phyloP scores from a whole-genome alignment of 2,888 invertebrate species.

The Apeira syringaria region DNA sequence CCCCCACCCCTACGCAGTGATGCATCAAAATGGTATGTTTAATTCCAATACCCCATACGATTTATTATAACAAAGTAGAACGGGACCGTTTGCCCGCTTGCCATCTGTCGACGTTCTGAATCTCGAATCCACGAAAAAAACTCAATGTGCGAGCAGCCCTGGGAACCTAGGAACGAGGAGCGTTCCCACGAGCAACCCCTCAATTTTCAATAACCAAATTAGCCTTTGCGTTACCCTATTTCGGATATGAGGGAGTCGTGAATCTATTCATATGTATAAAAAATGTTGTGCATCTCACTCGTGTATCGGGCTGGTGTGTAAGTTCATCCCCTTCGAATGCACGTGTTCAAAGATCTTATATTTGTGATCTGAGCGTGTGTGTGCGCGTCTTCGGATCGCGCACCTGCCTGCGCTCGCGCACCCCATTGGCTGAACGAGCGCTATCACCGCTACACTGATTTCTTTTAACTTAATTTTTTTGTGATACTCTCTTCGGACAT shows the following conservation, averaged over 20 bases:
- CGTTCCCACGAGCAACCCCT: constrained; percentile 87
- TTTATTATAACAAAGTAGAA: constrained; percentile 79
- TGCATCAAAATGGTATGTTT: constrained; percentile 81
- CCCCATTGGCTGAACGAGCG: constrained; percentile 70
- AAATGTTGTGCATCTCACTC: constrained; percentile 68
- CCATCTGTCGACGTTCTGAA: constrained; percentile 83
- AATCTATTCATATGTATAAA: constrained; percentile 81
- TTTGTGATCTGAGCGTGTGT: constrained; percentile 65
- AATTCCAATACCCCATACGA: constrained; percentile 80
- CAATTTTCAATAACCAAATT: constrained; percentile 85
- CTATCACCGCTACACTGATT: constrained; percentile 83
- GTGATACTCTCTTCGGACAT: constrained; percentile 73
- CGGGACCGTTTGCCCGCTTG: constrained; percentile 77
- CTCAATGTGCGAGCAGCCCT: constrained; percentile 83
- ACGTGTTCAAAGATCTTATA: constrained; percentile 81
- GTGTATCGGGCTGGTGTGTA: constrained; percentile 42
- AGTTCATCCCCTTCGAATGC: constrained; percentile 80
- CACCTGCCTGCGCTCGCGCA: constrained; percentile 79
- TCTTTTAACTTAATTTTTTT: constrained; percentile 79
- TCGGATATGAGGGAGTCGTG: constrained; percentile 83
- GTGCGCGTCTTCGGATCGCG: constrained; percentile 64
- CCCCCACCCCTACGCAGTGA: constrained; percentile 68
- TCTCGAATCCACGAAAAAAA: constrained; percentile 77
- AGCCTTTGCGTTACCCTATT: constrained; percentile 85
- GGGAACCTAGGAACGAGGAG: constrained; percentile 85